Conservation (phyloP, 2,113 vertebrate genomes). For the Pachycephala philippinensis region DNA sequence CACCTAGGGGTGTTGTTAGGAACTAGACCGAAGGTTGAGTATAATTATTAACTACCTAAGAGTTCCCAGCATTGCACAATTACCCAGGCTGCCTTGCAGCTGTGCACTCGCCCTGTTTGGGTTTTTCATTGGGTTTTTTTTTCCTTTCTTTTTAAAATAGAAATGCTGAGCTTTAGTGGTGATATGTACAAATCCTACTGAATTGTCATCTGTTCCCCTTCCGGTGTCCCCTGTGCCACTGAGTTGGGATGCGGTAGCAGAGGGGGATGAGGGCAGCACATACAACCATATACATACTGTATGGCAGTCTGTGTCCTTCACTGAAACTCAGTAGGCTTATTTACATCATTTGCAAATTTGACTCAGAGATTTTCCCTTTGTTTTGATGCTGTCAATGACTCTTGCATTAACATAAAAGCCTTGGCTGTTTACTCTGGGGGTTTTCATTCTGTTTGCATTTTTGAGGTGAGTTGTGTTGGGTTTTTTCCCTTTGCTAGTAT, state of each 20-base stretch:
- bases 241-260: fast-evolving
- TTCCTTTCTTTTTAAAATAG: background rate
- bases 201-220: background rate
- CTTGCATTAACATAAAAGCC: conserved; percentile 26
- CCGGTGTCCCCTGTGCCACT: background rate
- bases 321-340: background rate
- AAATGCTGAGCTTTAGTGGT: background rate
- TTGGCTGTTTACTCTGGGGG: background rate
- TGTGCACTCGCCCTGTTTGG: background rate
- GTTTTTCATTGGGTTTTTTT: background rate
- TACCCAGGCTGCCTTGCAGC: conserved; percentile 42
- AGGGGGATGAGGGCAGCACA: background rate
- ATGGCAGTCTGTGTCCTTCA: background rate
- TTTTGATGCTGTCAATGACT: conserved; percentile 35
- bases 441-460: conserved; percentile 36
- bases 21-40: conserved; percentile 70
- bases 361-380: conserved; percentile 31
- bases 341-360: conserved; percentile 40
- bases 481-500: background rate
- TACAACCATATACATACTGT: fast-evolving
- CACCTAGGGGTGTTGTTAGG: conserved; percentile 70
- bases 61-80: conserved; percentile 73
- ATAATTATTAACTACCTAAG: conserved; percentile 74
- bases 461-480: background rate
- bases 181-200: background rate